These are phyloP conservation scores for Calliphora vomitoria DNA, from an alignment of 2,888 invertebrate species.

Conservation along the genomic window DNA sequence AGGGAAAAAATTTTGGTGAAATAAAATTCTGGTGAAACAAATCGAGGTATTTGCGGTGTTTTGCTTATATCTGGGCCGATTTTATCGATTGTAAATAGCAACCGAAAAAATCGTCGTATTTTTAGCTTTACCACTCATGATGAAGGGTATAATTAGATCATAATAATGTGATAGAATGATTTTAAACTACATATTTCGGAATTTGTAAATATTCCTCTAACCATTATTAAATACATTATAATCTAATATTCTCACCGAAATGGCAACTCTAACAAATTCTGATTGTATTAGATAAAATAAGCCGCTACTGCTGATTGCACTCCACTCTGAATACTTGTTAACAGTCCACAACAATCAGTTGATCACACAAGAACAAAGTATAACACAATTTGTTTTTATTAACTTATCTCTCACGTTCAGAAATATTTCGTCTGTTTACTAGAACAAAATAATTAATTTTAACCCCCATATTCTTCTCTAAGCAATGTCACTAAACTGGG, in stretches of 20 bases:
- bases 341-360: conserved; percentile 14
- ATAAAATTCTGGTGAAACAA: too few relatives aligned
- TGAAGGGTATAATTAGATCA: too few relatives aligned
- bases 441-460: background rate
- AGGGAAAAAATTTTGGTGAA: too few relatives aligned
- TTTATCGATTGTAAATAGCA: too few relatives aligned
- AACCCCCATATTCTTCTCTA: background rate
- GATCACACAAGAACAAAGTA: background rate
- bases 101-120: too few relatives aligned
- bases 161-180: too few relatives aligned
- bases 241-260: background rate
- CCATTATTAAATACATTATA: too few relatives aligned
- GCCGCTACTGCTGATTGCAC: background rate
- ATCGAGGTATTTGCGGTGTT: too few relatives aligned
- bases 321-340: background rate
- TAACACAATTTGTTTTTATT: background rate
- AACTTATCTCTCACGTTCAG: background rate
- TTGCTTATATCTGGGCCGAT: too few relatives aligned
- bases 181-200: too few relatives aligned
- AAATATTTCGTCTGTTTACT: background rate
- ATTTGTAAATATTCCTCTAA: too few relatives aligned
- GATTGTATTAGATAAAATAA: conserved; percentile 25
- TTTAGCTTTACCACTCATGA: too few relatives aligned
- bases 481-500: conserved; percentile 67
- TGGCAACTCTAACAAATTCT: conserved; percentile 43